Base-by-base conservation (phyloP, 1,140 invertebrate genomes). In the Drosophila sproati region DNA sequence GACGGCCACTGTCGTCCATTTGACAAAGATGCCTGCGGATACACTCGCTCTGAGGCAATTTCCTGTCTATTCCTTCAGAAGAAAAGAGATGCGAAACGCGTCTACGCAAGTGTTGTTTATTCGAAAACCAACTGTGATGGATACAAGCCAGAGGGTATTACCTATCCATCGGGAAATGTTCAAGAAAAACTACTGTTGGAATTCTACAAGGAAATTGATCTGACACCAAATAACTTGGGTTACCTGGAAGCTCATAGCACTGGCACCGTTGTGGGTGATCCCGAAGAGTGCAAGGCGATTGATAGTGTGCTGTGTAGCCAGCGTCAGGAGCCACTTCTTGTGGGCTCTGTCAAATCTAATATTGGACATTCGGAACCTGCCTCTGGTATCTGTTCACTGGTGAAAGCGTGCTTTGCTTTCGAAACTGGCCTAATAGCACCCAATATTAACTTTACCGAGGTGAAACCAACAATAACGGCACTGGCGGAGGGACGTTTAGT, bases 201-300 rank as follows among this genome's bases (percentile, higher is more conserved):
- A 82, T 97, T 98, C 78, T 99, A 99, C 90, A 93, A 95, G n/a
- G 97, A 98, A 82, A 96, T 96, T 74, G 94, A 95, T 32, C 83
- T 99, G 2, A 93, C 95, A 56, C 97, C 97, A 0, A 93, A 91
- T 2, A 92, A 91, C 4, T 92, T 99, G 8, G 95, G 95, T 32
- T 99, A 96, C 87, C 93, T 99, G 10, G 98, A 99, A 93, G 97
- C 97, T 56, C 98, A 99, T 91, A 98, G 98, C 50, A 99, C 98
- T 29, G 94, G 95, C 51, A 96, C 97, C 1, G 94, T 93, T 77
- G 95, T 96, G 1, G 96, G 96, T 28, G 98, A 99, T 93, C 96
- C 96, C 69, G 97, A 98, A 92, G 98, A 99, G 93, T 91, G 98
- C 2, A 94, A 95, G 79, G 96, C 97, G 0, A 95, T 99, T n/a